Percentiles rank a stretch among this genome's conserved stretches.
phyloP scores from a whole-genome alignment of 30 jellyfish, hydroid and myxozoan species.

The Turritopsis dohrnii region DNA sequence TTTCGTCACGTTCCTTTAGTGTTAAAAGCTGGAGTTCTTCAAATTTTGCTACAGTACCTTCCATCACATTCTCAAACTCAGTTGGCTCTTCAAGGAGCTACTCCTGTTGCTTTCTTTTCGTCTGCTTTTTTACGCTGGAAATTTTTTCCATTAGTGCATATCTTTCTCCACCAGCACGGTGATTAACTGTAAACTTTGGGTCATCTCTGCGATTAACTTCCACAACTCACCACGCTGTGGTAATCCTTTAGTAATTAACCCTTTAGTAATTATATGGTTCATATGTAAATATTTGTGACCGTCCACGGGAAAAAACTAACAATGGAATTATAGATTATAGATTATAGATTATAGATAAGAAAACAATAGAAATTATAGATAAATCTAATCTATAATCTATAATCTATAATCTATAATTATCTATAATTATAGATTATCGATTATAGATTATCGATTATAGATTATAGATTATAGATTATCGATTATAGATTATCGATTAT shows the following conservation, averaged over 20 bases:
- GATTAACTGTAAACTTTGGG: constrained; percentile 23
- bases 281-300: constrained; percentile 2
- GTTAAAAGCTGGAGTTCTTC: too few species aligned
- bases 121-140: constrained; percentile 22
- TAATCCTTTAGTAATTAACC: too few species aligned
- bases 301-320: constrained; percentile 1
- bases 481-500: too few species aligned
- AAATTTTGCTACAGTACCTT: background rate
- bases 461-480: too few species aligned
- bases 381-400: too few species aligned
- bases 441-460: too few species aligned
- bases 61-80: constrained; percentile 16
- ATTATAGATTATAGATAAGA: too few species aligned
- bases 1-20: too few species aligned
- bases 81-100: constrained; percentile 24
- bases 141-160: constrained; percentile 19
- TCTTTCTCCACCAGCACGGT: constrained; percentile 21
- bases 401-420: too few species aligned
- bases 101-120: constrained; percentile 17
- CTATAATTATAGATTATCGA: too few species aligned
- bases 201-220: constrained; percentile 6
- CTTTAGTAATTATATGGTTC: too few species aligned
- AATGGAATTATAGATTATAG: background rate
- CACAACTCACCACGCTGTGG: constrained; percentile 11
- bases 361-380: background rate